A percentile compares a stretch with the other conserved stretches of the same genome.
Conservation (phyloP, 2,797 vertebrate species). For the Sebastolobus altivelis region DNA sequence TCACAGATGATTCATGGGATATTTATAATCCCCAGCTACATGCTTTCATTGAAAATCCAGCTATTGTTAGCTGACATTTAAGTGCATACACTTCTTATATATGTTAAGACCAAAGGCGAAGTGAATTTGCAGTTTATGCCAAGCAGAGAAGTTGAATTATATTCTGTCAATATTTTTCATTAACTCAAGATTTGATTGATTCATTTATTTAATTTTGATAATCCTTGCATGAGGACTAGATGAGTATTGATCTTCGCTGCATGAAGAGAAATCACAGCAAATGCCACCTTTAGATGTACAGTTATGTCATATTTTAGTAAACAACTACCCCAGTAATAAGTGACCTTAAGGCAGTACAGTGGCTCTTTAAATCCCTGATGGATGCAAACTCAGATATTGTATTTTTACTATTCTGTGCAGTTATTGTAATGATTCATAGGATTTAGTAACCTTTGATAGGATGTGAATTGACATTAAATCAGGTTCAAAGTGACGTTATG, state of each 20-base stretch:
- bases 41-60: not conserved
- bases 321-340: not conserved
- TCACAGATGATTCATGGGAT: not conserved
- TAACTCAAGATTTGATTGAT: slow-evolving; percentile 4
- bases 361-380: not conserved
- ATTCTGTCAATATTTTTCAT: slow-evolving; percentile 14
- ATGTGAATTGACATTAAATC: not conserved
- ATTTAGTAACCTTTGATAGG: not conserved
- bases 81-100: not conserved
- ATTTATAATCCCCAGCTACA: not conserved
- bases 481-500: not conserved
- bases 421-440: slow-evolving; percentile 1
- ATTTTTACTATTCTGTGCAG: not conserved
- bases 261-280: not conserved
- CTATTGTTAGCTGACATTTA: not conserved
- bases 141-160: not conserved
- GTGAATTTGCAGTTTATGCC: not conserved
- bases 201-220: slow-evolving; percentile 11
- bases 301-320: not conserved
- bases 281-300: not conserved
- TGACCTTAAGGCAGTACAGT: not conserved
- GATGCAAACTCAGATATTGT: not conserved
- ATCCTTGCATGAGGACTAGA: not conserved
- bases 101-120: not conserved
- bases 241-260: slow-evolving; percentile 12